Base-by-base conservation (phyloP, 2,888 invertebrate species). In the Campoletis raptor region DNA sequence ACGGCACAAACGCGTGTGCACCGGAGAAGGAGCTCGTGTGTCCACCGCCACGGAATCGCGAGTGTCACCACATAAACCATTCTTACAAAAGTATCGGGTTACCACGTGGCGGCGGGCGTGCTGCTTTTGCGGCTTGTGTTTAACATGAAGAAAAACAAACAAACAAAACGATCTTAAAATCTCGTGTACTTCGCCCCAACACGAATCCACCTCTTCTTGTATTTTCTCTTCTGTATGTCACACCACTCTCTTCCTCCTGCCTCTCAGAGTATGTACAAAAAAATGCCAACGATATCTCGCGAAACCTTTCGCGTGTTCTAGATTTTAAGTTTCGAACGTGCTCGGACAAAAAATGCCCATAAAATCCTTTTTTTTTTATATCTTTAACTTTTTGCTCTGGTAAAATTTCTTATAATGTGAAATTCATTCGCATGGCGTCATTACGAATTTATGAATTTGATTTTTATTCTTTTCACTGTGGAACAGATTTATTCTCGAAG, bases 1-100 rank as follows among this genome's bases (percentile, higher is more conserved):
- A 81, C 37, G 36, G 66, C 40, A 70, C 52, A 69, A 79, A 66
- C 45, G 37, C 48, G 77, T 37, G 67, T 61, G 42, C 77, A 69
- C 18, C 4, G 37, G 40, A 57, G n/a, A 45, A 57, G 69, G 37
- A 73, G 90, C 89, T 91, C 91, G 90, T 92, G 90, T 90, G 91
- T 91, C 91, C 89, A 87, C 90, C 89, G 69, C 81, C 80, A 89
- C 86, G 90, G 89, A 91, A 91, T 92, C 90, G 90, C 91, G 90
- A 92, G 91, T 92, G 93, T 94, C 94, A 93, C 93, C 92, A 91
- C 92, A 94, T 94, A 94, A 94, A 94, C 92, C 92, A 94, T 93
- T 91, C 92, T 83, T 81, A 87, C 88, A 90, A 91, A 91, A 91
- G 92, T 93, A 92, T 93, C 93, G 90, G 89, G 93, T 93, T 93